Percentiles rank a stretch among this genome's conserved stretches.
Evolutionary conservation across 2,113 vertebrate species (phyloP).

Genomic region (Ictidomys tridecemlineatus): DNA sequence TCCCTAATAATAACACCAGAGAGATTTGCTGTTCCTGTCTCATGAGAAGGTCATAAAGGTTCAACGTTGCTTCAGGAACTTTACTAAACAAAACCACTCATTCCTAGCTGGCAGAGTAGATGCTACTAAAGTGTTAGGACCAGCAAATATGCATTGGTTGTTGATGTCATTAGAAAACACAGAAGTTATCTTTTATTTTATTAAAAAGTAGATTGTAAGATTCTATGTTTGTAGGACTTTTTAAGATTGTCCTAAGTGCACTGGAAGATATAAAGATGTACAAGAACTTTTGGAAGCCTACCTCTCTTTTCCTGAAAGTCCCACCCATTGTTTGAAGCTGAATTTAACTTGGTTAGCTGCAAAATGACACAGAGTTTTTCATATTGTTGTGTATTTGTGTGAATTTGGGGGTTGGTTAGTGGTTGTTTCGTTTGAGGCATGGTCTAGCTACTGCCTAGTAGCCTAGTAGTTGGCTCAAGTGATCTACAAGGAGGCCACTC

Average conservation of each 20-base stretch:
- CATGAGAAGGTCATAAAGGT: constrained; percentile 2
- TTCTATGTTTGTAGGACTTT: not conserved
- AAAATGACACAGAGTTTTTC: not conserved
- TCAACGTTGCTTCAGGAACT: constrained; percentile 39
- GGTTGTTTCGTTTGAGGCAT: not conserved
- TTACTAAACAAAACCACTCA: constrained; percentile 52
- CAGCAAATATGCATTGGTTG: not conserved
- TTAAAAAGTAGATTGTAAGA: constrained; percentile 1
- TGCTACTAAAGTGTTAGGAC: not conserved
- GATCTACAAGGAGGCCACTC: too few species aligned
- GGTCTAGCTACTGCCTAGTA: not conserved
- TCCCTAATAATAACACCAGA: constrained; percentile 39
- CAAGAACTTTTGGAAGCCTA: not conserved
- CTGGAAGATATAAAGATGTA: not conserved
- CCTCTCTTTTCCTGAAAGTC: not conserved
- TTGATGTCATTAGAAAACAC: not conserved
- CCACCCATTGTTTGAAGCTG: not conserved
- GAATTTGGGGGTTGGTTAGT: not conserved
- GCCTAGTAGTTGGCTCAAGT: not conserved
- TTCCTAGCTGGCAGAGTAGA: not conserved
- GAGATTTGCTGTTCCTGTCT: constrained; percentile 31
- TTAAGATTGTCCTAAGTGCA: not conserved
- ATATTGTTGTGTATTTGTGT: not conserved
- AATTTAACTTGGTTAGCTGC: not conserved
- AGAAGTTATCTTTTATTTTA: constrained; percentile 52